These are phyloP conservation scores for Muricea muricata DNA, from an alignment of 92 coral and sea anemone genomes.

Conservation along the genomic window DNA sequence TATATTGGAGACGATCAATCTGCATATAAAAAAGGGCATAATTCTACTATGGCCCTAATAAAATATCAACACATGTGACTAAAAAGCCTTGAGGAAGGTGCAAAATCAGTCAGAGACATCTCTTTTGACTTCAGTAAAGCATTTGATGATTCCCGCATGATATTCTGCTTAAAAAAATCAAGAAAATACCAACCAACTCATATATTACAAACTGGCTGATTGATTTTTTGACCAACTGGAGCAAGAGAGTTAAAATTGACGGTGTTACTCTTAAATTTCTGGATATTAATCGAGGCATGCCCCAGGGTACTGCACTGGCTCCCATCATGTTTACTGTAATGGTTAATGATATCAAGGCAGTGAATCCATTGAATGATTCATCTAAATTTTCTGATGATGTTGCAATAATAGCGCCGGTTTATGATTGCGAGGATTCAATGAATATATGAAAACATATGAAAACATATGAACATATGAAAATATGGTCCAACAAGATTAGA, in stretches of 20 bases:
- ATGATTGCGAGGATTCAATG: not conserved
- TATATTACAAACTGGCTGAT: constrained; percentile 41
- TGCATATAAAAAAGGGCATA: constrained; percentile 53
- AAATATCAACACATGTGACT: constrained; percentile 60
- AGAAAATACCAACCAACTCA: constrained; percentile 1
- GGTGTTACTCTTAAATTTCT: constrained; percentile 33
- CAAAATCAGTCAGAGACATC: constrained; percentile 46
- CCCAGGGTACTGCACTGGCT: constrained; percentile 37
- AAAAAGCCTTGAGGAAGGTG: constrained; percentile 42
- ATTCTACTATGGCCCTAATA: constrained; percentile 48
- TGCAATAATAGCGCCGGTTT: constrained; percentile 12
- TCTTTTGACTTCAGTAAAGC: constrained; percentile 58
- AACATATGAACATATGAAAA: too few relatives aligned
- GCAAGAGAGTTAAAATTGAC: constrained; percentile 53
- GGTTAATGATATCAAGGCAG: constrained; percentile 44
- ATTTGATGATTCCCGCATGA: constrained; percentile 52
- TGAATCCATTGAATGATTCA: not conserved
- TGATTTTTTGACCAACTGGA: constrained; percentile 31
- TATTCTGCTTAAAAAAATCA: not conserved
- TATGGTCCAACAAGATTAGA: constrained; percentile 29
- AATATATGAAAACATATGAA: not conserved
- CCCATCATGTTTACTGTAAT: constrained; percentile 56
- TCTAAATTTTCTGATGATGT: constrained; percentile 51
- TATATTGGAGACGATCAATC: constrained; percentile 27
- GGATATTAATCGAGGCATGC: not conserved